Conservation (phyloP, 64 coral and sea anemone genomes). For the Porites australiensis region DNA sequence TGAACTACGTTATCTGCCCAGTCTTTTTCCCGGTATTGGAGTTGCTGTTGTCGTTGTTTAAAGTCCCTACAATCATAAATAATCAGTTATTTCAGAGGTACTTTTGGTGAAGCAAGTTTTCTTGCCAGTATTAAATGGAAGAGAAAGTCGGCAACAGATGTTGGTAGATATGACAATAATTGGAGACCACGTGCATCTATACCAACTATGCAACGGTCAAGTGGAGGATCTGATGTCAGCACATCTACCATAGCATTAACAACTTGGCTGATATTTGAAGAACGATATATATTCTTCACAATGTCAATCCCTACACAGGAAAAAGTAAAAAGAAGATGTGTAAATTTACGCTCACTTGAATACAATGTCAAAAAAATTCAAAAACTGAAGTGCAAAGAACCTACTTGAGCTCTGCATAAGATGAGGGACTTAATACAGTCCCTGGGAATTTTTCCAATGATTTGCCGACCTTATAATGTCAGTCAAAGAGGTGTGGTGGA, state of each 20-base stretch:
- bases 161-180: neutral
- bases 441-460: too few species aligned
- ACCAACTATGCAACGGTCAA: conserved; percentile 40
- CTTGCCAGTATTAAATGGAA: neutral
- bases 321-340: neutral
- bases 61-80: too few species aligned
- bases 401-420: too few species aligned
- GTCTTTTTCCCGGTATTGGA: too few species aligned
- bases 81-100: neutral
- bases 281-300: conserved; percentile 6
- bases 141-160: conserved; percentile 20
- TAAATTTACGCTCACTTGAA: neutral
- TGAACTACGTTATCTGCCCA: too few species aligned
- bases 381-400: too few species aligned
- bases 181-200: neutral
- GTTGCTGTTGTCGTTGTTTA: too few species aligned
- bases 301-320: conserved; percentile 5
- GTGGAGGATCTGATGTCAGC: conserved; percentile 32
- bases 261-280: conserved; percentile 12
- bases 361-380: neutral
- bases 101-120: neutral
- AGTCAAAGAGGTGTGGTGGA: too few species aligned
- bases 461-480: too few species aligned
- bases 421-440: too few species aligned
- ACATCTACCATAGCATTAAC: conserved; percentile 50